A percentile compares a stretch with the other conserved stretches of the same genome.
Conservation (phyloP, 2,888 invertebrate genomes). For the Caenorhabditis japonica region DNA sequence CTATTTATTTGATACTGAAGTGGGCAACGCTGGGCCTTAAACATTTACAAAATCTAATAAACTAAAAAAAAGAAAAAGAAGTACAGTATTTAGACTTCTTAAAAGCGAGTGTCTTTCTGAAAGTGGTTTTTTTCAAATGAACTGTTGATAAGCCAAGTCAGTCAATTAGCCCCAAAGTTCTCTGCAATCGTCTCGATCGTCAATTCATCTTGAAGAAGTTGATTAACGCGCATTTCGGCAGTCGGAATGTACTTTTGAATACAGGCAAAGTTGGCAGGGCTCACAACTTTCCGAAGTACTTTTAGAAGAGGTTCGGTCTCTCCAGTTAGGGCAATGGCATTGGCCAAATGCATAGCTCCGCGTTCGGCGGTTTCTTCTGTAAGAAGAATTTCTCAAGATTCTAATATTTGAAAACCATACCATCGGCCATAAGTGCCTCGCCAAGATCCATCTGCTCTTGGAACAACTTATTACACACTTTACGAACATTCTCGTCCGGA, state of each 20-base stretch:
- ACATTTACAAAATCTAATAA: too few relatives aligned
- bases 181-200: constrained; percentile 18
- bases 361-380: constrained; percentile 81
- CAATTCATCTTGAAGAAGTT: constrained; percentile 46
- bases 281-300: constrained; percentile 93
- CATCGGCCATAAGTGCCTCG: constrained; percentile 22
- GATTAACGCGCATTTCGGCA: constrained; percentile 35
- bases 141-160: too few relatives aligned
- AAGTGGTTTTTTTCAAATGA: too few relatives aligned
- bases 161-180: too few relatives aligned
- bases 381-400: not conserved
- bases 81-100: too few relatives aligned
- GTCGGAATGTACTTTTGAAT: constrained; percentile 48
- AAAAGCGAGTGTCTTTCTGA: too few relatives aligned
- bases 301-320: constrained; percentile 91
- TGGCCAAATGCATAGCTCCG: constrained; percentile 94
- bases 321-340: constrained; percentile 96
- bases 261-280: constrained; percentile 87
- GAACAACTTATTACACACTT: constrained; percentile 35
- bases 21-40: too few relatives aligned
- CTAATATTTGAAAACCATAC: constrained; percentile 7
- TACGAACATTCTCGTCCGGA: constrained; percentile 25
- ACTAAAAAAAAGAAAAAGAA: too few relatives aligned
- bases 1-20: too few relatives aligned
- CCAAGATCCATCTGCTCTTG: constrained; percentile 40